These are phyloP conservation scores for Euspilapteryx auroguttella DNA, from an alignment of 2,888 invertebrate species.

Conservation along the genomic window DNA sequence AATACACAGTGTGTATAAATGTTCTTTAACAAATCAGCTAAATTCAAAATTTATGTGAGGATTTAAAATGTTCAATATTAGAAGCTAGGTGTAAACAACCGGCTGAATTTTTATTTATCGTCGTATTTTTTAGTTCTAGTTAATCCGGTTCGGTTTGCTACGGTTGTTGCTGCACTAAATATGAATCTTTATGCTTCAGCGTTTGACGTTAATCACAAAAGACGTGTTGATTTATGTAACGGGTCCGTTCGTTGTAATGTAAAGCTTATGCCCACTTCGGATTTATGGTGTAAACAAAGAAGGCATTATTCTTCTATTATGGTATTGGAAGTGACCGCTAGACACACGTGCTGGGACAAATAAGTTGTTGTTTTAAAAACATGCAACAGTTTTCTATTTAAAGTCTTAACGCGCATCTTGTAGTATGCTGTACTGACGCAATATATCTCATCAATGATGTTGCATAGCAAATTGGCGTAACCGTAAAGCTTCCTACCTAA, in stretches of 20 bases:
- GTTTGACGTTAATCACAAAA: slow-evolving; percentile 55
- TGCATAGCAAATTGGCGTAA: too few relatives aligned
- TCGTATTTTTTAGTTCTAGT: slow-evolving; percentile 23
- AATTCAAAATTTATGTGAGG: slow-evolving; percentile 38
- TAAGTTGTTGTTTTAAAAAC: too few relatives aligned
- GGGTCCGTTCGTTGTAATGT: slow-evolving; percentile 5
- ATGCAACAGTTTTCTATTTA: too few relatives aligned
- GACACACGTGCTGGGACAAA: slow-evolving; percentile 13
- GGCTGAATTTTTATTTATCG: slow-evolving; percentile 40
- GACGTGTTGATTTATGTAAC: slow-evolving; percentile 41
- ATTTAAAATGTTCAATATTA: slow-evolving; percentile 45
- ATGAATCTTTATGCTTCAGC: slow-evolving; percentile 47
- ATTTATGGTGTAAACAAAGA: slow-evolving; percentile 24
- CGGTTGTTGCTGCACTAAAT: slow-evolving; percentile 38
- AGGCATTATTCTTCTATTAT: slow-evolving; percentile 27
- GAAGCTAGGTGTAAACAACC: slow-evolving; percentile 43
- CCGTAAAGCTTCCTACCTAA: too few relatives aligned
- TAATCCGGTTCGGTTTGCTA: slow-evolving; percentile 29
- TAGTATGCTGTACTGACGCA: too few relatives aligned
- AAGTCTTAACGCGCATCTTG: too few relatives aligned
- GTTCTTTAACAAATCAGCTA: slow-evolving; percentile 14
- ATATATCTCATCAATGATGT: too few relatives aligned
- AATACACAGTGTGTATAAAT: slow-evolving; percentile 11
- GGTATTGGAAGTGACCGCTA: slow-evolving; percentile 21
- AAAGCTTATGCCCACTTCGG: slow-evolving; percentile 10